Conservation (phyloP, 2,113 vertebrate species). For the Peromyscus leucopus region DNA sequence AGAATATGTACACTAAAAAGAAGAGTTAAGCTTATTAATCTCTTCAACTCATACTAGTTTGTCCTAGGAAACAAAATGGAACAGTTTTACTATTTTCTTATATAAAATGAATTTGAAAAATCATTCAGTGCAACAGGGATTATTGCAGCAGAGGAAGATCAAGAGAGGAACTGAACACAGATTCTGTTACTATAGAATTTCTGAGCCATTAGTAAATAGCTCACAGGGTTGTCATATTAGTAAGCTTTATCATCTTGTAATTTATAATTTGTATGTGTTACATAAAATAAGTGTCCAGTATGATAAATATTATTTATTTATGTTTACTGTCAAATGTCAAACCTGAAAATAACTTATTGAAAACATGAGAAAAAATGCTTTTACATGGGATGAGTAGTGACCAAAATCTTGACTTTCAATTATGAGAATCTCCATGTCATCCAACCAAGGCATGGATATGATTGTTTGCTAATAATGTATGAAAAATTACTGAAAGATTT, state of each 20-base stretch:
- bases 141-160: neutral
- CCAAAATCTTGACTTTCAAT: conserved; percentile 21
- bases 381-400: neutral
- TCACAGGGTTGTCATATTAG: neutral
- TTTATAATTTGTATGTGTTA: neutral
- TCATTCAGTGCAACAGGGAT: neutral
- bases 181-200: conserved; percentile 18
- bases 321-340: neutral
- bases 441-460: neutral
- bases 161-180: neutral
- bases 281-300: neutral
- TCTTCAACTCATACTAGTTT: neutral
- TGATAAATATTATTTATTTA: conserved; percentile 11
- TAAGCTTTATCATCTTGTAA: neutral
- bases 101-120: conserved; percentile 32
- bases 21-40: neutral
- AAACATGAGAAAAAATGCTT: neutral
- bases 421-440: neutral
- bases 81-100: neutral
- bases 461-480: neutral
- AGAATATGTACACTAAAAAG: neutral
- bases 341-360: neutral
- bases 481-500: neutral
- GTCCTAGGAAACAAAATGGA: neutral
- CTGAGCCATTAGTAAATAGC: neutral